Percentiles rank a stretch among this genome's conserved stretches.
These are phyloP conservation scores for Diadegma fenestrale DNA, from an alignment of 2,888 invertebrate species.

Conservation along the genomic window DNA sequence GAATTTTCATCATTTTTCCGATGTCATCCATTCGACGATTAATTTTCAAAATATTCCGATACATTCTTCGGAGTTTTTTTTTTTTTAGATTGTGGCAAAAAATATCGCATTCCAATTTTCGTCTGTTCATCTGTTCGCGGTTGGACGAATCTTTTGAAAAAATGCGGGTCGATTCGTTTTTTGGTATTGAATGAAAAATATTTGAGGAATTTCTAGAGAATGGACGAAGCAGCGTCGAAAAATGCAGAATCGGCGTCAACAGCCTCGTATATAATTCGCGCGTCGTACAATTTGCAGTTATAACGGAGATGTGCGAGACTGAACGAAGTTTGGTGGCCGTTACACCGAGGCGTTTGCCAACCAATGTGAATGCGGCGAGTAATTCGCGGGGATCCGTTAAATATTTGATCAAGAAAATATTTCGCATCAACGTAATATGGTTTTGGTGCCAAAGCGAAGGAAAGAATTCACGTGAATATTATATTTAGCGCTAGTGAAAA, in stretches of 20 bases:
- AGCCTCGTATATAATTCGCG: not conserved
- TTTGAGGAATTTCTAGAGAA: not conserved
- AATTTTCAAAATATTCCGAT: too few relatives aligned
- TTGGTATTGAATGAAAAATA: not conserved
- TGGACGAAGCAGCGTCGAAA: not conserved
- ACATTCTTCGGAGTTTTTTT: too few relatives aligned
- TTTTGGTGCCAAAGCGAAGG: not conserved
- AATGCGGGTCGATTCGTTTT: not conserved
- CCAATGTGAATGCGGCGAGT: slow-evolving; percentile 56
- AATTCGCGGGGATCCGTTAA: slow-evolving; percentile 32
- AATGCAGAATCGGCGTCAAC: not conserved
- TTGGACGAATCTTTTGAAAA: not conserved
- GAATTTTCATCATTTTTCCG: not conserved
- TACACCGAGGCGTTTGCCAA: slow-evolving; percentile 68
- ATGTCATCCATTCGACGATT: too few relatives aligned
- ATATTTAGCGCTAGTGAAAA: not conserved
- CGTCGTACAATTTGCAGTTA: slow-evolving; percentile 66
- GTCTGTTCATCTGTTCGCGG: not conserved
- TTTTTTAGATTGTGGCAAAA: too few relatives aligned
- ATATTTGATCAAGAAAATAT: slow-evolving; percentile 33
- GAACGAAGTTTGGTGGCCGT: slow-evolving; percentile 62
- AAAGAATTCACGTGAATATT: not conserved
- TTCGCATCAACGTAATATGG: not conserved
- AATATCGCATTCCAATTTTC: too few relatives aligned
- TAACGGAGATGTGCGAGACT: slow-evolving; percentile 41